A percentile compares a stretch with the other conserved stretches of the same genome.
Conservation (phyloP, 1,140 invertebrate species). For the Procambarus virginalis region DNA sequence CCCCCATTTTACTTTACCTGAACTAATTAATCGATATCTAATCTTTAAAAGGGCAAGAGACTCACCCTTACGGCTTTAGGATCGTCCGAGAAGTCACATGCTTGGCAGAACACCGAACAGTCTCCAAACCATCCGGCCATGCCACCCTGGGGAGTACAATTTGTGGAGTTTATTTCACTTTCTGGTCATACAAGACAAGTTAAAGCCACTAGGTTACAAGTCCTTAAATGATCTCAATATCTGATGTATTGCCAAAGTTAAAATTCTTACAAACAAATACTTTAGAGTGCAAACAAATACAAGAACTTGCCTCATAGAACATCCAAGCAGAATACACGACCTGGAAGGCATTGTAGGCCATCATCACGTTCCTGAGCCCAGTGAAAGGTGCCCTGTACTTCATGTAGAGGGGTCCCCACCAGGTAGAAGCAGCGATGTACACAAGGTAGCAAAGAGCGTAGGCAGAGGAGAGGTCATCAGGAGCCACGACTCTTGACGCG, state of each 20-base stretch:
- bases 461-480: constrained; percentile 93
- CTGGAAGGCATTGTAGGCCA: constrained; percentile 89
- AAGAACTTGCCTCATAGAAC: constrained; percentile 83
- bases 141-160: constrained; percentile 16
- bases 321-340: constrained; percentile 88
- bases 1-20: no score
- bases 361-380: constrained; percentile 84
- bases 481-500: constrained; percentile 89
- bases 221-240: no score
- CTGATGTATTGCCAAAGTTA: no score
- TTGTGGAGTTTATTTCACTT: no score
- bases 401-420: constrained; percentile 88
- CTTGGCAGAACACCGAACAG: constrained; percentile 58
- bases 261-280: no score
- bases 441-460: constrained; percentile 86
- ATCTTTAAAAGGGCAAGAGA: no score
- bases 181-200: no score
- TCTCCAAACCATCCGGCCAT: constrained; percentile 61
- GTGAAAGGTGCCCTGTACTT: constrained; percentile 86
- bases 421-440: constrained; percentile 89
- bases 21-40: no score
- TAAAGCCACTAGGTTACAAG: no score
- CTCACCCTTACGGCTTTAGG: constrained; percentile 50
- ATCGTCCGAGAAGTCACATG: constrained; percentile 60
- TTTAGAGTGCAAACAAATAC: no score